phyloP scores from a whole-genome alignment of 2,888 invertebrate species.

The Pyrochroa serraticornis region DNA sequence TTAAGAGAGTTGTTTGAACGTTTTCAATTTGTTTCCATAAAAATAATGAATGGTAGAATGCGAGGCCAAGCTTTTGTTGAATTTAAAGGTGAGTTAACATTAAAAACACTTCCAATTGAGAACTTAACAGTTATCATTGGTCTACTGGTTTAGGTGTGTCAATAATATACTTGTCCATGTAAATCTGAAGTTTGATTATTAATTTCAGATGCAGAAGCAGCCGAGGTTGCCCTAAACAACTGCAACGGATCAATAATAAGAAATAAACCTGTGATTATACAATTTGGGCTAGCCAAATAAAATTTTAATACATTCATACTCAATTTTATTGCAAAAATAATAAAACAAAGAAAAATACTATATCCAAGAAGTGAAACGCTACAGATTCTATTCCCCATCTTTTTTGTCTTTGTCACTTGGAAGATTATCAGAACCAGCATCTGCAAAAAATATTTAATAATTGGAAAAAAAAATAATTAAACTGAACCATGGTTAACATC shows the following conservation, averaged over 20 bases:
- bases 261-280: slow-evolving; percentile 22
- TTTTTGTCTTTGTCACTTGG: slow-evolving; percentile 26
- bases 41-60: slow-evolving; percentile 63
- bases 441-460: slow-evolving; percentile 2
- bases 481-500: slow-evolving; percentile 14
- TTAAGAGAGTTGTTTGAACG: slow-evolving; percentile 59
- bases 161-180: too few relatives aligned
- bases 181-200: too few relatives aligned
- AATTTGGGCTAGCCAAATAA: slow-evolving; percentile 20
- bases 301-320: background rate
- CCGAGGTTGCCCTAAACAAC: slow-evolving; percentile 1
- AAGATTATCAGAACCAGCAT: background rate
- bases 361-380: background rate
- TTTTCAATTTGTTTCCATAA: slow-evolving; percentile 50
- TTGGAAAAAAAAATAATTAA: background rate
- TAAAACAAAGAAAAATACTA: background rate
- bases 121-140: too few relatives aligned
- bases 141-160: too few relatives aligned
- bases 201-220: slow-evolving; percentile 9
- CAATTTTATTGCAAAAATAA: background rate
- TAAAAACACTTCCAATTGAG: too few relatives aligned
- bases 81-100: slow-evolving; percentile 58
- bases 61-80: slow-evolving; percentile 66
- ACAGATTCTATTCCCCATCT: slow-evolving; percentile 25
- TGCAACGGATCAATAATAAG: slow-evolving; percentile 17